Evolutionary conservation across 1,140 invertebrate genomes (phyloP).

Genomic region (Atta texana): DNA sequence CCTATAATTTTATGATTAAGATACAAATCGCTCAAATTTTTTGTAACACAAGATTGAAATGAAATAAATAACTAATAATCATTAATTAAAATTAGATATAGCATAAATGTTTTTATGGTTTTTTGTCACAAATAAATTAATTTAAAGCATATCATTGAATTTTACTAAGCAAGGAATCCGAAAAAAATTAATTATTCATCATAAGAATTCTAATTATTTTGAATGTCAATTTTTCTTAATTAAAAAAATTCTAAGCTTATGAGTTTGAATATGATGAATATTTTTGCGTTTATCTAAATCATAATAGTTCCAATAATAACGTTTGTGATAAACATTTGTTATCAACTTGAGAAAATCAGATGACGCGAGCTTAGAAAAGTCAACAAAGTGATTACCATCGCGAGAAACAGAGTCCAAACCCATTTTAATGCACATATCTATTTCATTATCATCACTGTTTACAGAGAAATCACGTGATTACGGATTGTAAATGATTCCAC

Average conservation of each 20-base stretch:
- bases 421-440: neutral
- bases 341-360: neutral
- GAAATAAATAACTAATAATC: slow-evolving; percentile 5
- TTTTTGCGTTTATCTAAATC: neutral
- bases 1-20: slow-evolving; percentile 23
- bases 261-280: neutral
- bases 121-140: neutral
- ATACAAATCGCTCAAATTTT: slow-evolving; percentile 7
- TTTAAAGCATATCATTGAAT: neutral
- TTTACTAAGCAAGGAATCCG: neutral
- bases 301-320: neutral
- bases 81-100: neutral
- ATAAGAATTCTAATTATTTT: neutral
- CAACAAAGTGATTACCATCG: slow-evolving; percentile 35
- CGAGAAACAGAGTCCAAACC: slow-evolving; percentile 18
- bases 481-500: neutral
- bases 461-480: slow-evolving; percentile 9
- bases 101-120: neutral
- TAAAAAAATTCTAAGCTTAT: neutral
- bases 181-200: slow-evolving; percentile 12
- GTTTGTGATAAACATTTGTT: neutral
- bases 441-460: neutral
- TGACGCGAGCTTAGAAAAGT: slow-evolving; percentile 34
- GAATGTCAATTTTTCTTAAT: neutral
- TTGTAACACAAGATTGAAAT: neutral